Evolutionary conservation across 2,888 invertebrate genomes (phyloP), one percentile per base, ranked within the genome.

Genomic region (Kuschelorhynchus macadamiae): DNA sequence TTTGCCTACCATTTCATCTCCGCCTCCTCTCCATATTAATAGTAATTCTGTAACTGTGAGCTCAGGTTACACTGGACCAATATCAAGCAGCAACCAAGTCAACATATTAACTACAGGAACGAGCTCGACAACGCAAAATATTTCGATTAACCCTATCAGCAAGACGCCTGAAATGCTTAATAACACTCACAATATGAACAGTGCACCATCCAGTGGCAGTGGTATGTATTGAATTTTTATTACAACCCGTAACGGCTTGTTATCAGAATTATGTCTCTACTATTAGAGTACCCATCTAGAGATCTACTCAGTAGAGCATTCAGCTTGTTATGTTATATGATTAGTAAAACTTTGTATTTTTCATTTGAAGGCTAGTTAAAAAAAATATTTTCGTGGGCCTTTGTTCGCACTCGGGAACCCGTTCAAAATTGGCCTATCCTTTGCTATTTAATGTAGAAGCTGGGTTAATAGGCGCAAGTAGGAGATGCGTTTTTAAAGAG

Each of bases 31-130:
- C 21, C 68, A 71, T 42, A 74, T 68, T 41, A 77, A 73, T 50
- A 77, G 71, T 63, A 80, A 80, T 64, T 73, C 82, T 1, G 80
- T 83, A 0, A 83, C 82, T 4, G 81, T 83, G 0, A 83, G 80
- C 74, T 82, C 83, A 0, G 80, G 82, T 18, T 83, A 82, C 70
- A 80, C 81, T 0, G 81, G 80, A 2, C 79, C 53, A 7, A 16
- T 81, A 5, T 76, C 79, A 20, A 78, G 80, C 2, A 81, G 78
- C 57, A 82, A 81, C n/a, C 82, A 82, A 67, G 82, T 84, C 14
- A 82, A 81, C 14, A 80, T 84, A 25, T 72, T 83, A 33, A 82
- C 80, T 21, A 75, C 77, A 20, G 79, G 78, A 18, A 74, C 76
- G 18, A 80, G 77, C 72, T 76, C 76, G 3, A 75, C 79, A 9